Conservation (phyloP, 2,113 vertebrate species). For the Jaculus jaculus region DNA sequence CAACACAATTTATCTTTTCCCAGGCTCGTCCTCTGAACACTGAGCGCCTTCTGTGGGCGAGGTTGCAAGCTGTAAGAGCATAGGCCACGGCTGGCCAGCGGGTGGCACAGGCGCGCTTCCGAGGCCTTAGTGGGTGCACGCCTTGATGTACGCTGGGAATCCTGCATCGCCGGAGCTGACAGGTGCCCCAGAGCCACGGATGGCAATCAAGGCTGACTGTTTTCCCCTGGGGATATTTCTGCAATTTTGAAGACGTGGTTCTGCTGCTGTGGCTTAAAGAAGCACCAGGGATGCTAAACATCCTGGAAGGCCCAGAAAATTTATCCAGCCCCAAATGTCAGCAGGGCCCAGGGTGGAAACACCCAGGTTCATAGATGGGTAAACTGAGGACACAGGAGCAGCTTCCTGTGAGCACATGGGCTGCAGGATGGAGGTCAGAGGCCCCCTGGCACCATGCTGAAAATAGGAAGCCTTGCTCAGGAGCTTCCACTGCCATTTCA, state of each 20-base stretch:
- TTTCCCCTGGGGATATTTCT: background rate
- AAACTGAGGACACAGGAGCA: background rate
- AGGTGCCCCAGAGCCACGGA: background rate
- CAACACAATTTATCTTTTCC: background rate
- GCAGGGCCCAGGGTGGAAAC: fast-evolving
- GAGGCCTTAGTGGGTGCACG: background rate
- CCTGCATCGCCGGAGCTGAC: background rate
- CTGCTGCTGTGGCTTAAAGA: background rate
- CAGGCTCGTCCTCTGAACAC: background rate
- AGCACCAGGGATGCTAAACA: background rate
- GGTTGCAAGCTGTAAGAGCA: fast-evolving
- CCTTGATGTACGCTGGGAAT: background rate
- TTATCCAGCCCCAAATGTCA: background rate
- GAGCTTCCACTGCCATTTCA: background rate
- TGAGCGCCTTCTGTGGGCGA: fast-evolving
- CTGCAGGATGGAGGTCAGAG: background rate
- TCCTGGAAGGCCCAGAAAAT: too few relatives aligned
- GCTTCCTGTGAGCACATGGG: background rate
- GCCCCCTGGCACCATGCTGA: too few relatives aligned
- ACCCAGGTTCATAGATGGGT: background rate
- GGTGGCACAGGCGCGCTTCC: background rate
- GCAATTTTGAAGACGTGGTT: fast-evolving
- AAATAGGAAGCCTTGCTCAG: background rate
- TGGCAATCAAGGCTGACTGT: background rate
- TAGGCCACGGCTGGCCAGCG: background rate